Percentiles rank a stretch among this genome's conserved stretches.
These are phyloP conservation scores for Melanargia galathea DNA, from an alignment of 2,888 invertebrate genomes.

Conservation along the genomic window DNA sequence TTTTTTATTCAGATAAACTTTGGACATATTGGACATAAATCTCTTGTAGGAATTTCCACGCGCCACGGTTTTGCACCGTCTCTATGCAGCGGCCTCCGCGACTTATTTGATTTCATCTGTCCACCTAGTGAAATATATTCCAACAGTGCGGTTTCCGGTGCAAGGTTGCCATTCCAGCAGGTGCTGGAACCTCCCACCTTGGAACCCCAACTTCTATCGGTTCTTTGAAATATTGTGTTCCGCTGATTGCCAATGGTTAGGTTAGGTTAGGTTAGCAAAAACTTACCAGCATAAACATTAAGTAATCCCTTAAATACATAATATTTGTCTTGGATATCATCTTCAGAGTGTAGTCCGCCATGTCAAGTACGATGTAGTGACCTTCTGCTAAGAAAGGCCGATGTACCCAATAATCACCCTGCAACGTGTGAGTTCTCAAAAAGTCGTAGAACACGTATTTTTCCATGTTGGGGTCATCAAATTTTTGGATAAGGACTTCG, in stretches of 20 bases:
- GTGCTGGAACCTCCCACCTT: too few species aligned
- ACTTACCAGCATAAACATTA: conserved; percentile 65
- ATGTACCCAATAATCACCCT: conserved; percentile 62
- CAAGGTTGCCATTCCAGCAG: too few species aligned
- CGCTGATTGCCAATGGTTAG: too few species aligned
- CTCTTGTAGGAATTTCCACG: too few species aligned
- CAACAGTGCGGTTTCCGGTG: too few species aligned
- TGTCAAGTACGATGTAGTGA: conserved; percentile 64
- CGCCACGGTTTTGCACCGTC: too few species aligned
- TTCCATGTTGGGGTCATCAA: conserved; percentile 57
- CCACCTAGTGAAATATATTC: too few species aligned
- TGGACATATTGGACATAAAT: too few species aligned
- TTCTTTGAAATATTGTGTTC: background rate
- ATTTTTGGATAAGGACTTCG: conserved; percentile 62
- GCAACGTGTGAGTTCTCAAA: conserved; percentile 57
- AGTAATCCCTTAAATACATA: conserved; percentile 64
- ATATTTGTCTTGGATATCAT: conserved; percentile 64
- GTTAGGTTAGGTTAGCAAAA: background rate
- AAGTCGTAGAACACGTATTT: conserved; percentile 62
- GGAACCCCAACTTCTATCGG: background rate
- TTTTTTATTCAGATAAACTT: too few species aligned
- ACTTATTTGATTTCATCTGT: too few species aligned
- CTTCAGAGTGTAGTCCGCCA: conserved; percentile 57
- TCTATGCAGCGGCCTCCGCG: too few species aligned
- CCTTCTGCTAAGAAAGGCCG: conserved; percentile 53